These are phyloP conservation scores for Apostichopus californicus DNA, from an alignment of 35 echinoderm and acorn worm genomes.

Conservation along the genomic window DNA sequence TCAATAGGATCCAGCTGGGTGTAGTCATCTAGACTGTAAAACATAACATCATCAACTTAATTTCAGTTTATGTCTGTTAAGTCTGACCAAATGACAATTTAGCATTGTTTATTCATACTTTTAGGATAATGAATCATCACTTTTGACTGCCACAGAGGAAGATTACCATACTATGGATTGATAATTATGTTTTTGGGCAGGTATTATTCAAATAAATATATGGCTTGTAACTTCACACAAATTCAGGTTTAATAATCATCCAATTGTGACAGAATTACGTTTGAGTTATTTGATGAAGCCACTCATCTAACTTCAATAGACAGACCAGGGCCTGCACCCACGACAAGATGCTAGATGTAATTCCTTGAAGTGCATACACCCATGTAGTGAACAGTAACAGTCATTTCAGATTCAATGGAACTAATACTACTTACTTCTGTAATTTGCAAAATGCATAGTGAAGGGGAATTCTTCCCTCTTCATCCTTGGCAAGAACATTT, in stretches of 20 bases:
- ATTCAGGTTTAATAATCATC: too few relatives aligned
- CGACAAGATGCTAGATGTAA: background rate
- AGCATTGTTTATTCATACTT: too few relatives aligned
- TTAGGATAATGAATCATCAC: background rate
- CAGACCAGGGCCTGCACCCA: background rate
- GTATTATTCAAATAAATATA: too few relatives aligned
- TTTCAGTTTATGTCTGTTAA: too few relatives aligned
- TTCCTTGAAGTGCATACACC: too few relatives aligned
- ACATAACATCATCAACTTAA: background rate
- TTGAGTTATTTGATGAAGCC: too few relatives aligned
- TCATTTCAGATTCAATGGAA: background rate
- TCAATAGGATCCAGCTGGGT: constrained; percentile 83
- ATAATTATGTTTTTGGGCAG: too few relatives aligned
- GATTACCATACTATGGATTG: background rate
- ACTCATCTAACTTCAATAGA: too few relatives aligned
- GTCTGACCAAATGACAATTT: too few relatives aligned
- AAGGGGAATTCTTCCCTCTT: constrained; percentile 78
- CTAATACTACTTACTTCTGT: constrained; percentile 54
- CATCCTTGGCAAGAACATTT: constrained; percentile 73
- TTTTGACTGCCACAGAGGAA: background rate
- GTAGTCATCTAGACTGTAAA: constrained; percentile 59
- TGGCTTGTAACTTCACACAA: too few relatives aligned
- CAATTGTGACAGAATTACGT: too few relatives aligned
- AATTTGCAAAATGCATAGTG: constrained; percentile 96
- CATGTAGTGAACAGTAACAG: too few relatives aligned